Percentiles rank a stretch among this genome's conserved stretches.
Conservation (phyloP, 2,113 vertebrate species). For the Xenopus borealis region DNA sequence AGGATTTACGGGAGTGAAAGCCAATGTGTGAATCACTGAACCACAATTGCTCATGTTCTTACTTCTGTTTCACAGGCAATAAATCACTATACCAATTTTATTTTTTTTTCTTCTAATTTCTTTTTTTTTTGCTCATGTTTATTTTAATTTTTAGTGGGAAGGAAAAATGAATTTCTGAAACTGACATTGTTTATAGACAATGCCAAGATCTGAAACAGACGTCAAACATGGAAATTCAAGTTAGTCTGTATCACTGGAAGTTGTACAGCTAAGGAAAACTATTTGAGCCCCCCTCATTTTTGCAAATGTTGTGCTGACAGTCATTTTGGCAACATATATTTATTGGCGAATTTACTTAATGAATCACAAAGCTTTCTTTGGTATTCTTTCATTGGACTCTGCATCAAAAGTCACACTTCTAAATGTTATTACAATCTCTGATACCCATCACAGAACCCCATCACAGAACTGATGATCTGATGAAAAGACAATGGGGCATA, state of each 20-base stretch:
- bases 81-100: neutral
- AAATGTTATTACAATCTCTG: too few species aligned
- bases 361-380: neutral
- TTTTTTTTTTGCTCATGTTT: neutral
- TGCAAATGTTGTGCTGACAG: neutral
- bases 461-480: too few species aligned
- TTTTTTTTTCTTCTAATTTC: neutral
- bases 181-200: constrained; percentile 4
- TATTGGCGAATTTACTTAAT: neutral
- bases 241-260: neutral
- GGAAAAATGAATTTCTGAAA: neutral
- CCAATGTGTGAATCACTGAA: constrained; percentile 3
- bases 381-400: too few species aligned
- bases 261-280: neutral
- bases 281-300: neutral
- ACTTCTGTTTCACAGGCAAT: constrained; percentile 3
- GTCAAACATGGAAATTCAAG: neutral
- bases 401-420: too few species aligned
- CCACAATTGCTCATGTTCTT: constrained; percentile 1
- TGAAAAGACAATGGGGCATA: too few species aligned
- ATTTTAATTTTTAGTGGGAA: neutral
- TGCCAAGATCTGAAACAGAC: neutral
- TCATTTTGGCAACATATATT: neutral
- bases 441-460: too few species aligned
- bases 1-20: neutral